Percentiles rank a stretch among this genome's conserved stretches.
Evolutionary conservation across 2,888 invertebrate genomes (phyloP).

Genomic region (Mythimna loreyi): DNA sequence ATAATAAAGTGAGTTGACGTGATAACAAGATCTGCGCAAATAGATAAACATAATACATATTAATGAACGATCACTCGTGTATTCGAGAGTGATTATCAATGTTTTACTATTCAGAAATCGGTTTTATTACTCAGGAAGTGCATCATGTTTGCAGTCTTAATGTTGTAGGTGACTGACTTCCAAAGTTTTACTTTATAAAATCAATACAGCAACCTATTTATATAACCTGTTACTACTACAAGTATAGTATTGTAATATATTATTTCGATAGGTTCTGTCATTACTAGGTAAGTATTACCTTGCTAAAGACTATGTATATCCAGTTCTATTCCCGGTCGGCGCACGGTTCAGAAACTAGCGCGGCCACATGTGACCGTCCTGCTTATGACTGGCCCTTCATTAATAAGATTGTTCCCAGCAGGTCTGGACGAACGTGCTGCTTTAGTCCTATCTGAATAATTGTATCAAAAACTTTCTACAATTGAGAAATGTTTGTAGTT

Average conservation of each 20-base stretch:
- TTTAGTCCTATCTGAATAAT: slow-evolving; percentile 33
- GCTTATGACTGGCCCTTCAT: slow-evolving; percentile 38
- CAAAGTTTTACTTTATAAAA: neutral
- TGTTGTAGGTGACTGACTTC: neutral
- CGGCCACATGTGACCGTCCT: slow-evolving; percentile 5
- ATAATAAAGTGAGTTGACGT: slow-evolving; percentile 68
- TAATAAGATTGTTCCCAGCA: slow-evolving; percentile 41
- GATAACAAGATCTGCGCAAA: slow-evolving; percentile 67
- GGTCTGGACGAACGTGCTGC: slow-evolving; percentile 34
- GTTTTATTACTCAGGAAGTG: slow-evolving; percentile 32
- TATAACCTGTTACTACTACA: neutral
- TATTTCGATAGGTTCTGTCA: neutral
- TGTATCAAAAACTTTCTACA: slow-evolving; percentile 30
- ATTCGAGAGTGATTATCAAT: slow-evolving; percentile 27
- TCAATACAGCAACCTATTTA: neutral
- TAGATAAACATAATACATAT: slow-evolving; percentile 65
- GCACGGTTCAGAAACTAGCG: slow-evolving; percentile 23
- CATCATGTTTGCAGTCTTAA: slow-evolving; percentile 16
- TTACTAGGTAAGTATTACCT: slow-evolving; percentile 6
- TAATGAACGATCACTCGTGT: slow-evolving; percentile 58
- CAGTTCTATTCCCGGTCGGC: slow-evolving; percentile 15
- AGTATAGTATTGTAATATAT: neutral
- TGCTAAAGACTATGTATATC: slow-evolving; percentile 9
- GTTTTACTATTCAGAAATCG: slow-evolving; percentile 43
- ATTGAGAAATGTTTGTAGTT: slow-evolving; percentile 5